A percentile compares a stretch with the other conserved stretches of the same genome.
phyloP scores from a whole-genome alignment of 2,888 invertebrate genomes.

The Agrochola litura region DNA sequence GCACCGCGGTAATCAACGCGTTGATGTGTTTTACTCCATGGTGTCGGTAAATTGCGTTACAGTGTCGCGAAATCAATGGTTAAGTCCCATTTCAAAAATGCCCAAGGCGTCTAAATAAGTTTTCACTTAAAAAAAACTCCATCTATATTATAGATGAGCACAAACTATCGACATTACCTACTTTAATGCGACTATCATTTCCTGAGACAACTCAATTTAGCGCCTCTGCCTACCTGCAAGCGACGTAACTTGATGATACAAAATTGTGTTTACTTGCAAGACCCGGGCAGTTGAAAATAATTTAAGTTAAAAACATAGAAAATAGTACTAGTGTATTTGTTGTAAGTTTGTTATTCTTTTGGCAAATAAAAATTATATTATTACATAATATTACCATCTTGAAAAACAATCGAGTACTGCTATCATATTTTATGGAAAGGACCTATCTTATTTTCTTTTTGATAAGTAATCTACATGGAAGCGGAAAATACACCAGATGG shows the following conservation, averaged over 20 bases:
- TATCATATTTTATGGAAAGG: neutral
- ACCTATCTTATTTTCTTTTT: neutral
- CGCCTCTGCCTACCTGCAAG: slow-evolving; percentile 13
- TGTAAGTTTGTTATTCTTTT: too few relatives aligned
- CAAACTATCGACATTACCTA: slow-evolving; percentile 23
- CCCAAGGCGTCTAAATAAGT: too few relatives aligned
- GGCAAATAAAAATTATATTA: too few relatives aligned
- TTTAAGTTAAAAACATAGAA: neutral
- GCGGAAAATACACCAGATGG: neutral
- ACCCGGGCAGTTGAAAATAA: neutral
- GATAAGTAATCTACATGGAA: neutral
- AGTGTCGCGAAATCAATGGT: too few relatives aligned
- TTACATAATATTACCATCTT: neutral
- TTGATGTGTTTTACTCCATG: too few relatives aligned
- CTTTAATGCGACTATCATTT: slow-evolving; percentile 12
- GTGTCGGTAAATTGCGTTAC: too few relatives aligned
- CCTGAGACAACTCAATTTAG: slow-evolving; percentile 52
- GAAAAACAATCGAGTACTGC: neutral
- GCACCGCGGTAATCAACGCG: too few relatives aligned
- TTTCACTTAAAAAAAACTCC: too few relatives aligned
- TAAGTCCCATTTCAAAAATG: too few relatives aligned
- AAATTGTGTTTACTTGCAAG: neutral
- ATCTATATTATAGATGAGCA: neutral
- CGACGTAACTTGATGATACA: slow-evolving; percentile 23
- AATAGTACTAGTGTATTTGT: too few relatives aligned